Conservation (phyloP, 2,888 invertebrate genomes). For the Campoletis raptor region DNA sequence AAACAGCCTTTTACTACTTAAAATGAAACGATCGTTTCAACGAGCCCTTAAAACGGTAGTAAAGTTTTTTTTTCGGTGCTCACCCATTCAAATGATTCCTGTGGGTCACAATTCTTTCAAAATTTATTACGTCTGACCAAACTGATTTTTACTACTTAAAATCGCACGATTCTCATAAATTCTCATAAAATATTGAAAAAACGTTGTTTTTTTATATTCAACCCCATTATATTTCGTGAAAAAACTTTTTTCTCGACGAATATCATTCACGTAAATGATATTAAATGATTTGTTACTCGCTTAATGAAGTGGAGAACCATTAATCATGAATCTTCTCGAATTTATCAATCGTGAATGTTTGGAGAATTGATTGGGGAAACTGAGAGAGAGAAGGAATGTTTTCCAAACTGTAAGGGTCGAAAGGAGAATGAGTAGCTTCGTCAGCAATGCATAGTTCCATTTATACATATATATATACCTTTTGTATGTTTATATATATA, state of each 20-base stretch:
- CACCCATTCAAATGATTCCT: neutral
- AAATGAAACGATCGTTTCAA: neutral
- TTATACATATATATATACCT: neutral
- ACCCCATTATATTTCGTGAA: no score
- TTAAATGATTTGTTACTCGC: neutral
- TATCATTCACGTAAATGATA: neutral
- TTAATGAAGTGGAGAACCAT: neutral
- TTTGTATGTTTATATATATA: no score
- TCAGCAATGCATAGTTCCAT: slow-evolving; percentile 33
- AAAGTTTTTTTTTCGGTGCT: neutral
- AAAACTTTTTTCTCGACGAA: neutral
- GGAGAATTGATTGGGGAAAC: neutral
- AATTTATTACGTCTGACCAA: slow-evolving; percentile 27
- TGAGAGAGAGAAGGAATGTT: neutral
- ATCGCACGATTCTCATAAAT: neutral
- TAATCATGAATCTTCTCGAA: neutral
- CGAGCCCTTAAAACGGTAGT: neutral
- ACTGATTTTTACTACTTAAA: neutral
- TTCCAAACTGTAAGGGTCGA: neutral
- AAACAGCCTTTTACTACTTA: slow-evolving; percentile 7
- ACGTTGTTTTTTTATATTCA: neutral
- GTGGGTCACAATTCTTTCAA: neutral
- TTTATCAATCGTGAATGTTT: slow-evolving; percentile 1
- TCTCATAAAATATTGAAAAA: neutral
- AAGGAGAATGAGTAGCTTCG: slow-evolving; percentile 36